A percentile compares a stretch with the other conserved stretches of the same genome.
These are phyloP conservation scores for Epizoanthus stellaris DNA, from an alignment of 92 coral and sea anemone genomes.

Conservation along the genomic window DNA sequence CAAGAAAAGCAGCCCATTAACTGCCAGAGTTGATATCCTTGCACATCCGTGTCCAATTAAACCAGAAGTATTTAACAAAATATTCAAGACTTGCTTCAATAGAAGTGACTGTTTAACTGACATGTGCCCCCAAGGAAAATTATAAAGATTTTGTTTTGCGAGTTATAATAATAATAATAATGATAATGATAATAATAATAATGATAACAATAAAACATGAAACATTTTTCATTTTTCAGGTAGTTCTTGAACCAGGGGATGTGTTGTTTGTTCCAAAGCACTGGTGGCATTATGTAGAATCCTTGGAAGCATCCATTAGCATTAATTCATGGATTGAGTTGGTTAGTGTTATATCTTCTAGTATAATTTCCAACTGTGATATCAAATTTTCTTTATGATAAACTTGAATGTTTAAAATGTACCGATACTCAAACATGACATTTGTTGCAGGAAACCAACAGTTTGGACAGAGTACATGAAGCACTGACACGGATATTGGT, in stretches of 20 bases:
- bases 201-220: background rate
- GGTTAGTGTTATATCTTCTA: slow-evolving; percentile 61
- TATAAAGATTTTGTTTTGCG: no score
- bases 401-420: background rate
- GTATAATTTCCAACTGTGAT: background rate
- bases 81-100: no score
- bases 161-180: no score
- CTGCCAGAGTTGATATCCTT: no score
- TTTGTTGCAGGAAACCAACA: slow-evolving; percentile 74
- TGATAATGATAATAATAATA: no score
- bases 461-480: slow-evolving; percentile 83
- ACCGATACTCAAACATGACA: background rate
- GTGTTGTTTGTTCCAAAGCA: slow-evolving; percentile 94
- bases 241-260: slow-evolving; percentile 88
- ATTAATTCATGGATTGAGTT: slow-evolving; percentile 96
- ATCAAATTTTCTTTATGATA: background rate
- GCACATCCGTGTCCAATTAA: no score
- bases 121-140: background rate
- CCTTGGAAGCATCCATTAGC: slow-evolving; percentile 89
- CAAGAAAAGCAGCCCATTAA: no score
- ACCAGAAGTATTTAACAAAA: no score
- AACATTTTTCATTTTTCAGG: slow-evolving; percentile 51
- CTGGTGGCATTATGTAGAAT: slow-evolving; percentile 99
- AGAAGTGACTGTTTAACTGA: background rate
- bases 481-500: slow-evolving; percentile 89